These are phyloP conservation scores for Pollenia amentaria DNA, from an alignment of 2,888 invertebrate species.

Conservation along the genomic window DNA sequence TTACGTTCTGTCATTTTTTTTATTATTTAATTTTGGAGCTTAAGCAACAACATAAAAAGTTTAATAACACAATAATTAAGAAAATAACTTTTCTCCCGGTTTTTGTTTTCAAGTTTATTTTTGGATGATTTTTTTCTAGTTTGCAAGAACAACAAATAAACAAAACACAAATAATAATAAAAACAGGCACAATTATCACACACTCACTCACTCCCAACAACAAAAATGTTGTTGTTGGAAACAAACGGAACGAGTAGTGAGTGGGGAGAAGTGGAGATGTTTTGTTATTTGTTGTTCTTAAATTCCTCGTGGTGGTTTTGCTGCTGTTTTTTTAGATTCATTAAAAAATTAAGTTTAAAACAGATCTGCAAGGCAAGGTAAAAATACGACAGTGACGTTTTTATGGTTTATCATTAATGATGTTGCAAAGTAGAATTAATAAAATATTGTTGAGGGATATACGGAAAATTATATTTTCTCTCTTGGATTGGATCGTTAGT, in stretches of 20 bases:
- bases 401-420: slow-evolving; percentile 24
- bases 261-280: not conserved
- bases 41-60: slow-evolving; percentile 16
- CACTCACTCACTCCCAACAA: not conserved
- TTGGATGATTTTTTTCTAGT: slow-evolving; percentile 55
- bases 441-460: no score
- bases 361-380: slow-evolving; percentile 15
- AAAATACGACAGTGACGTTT: slow-evolving; percentile 8
- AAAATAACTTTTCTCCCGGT: slow-evolving; percentile 19
- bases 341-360: not conserved
- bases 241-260: not conserved
- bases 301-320: not conserved
- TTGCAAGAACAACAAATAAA: slow-evolving; percentile 43
- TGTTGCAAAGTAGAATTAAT: not conserved
- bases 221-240: slow-evolving; percentile 2
- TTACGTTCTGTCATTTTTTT: slow-evolving; percentile 87
- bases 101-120: slow-evolving; percentile 57
- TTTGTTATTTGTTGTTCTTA: slow-evolving; percentile 19
- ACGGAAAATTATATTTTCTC: no score
- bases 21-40: no score
- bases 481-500: no score
- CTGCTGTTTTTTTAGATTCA: slow-evolving; percentile 1
- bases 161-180: slow-evolving; percentile 31
- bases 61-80: slow-evolving; percentile 27
- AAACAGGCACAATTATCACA: slow-evolving; percentile 8